A percentile compares a stretch with the other conserved stretches of the same genome.
These are phyloP conservation scores for Alcedo atthis DNA, from an alignment of 2,797 vertebrate species.

Conservation along the genomic window DNA sequence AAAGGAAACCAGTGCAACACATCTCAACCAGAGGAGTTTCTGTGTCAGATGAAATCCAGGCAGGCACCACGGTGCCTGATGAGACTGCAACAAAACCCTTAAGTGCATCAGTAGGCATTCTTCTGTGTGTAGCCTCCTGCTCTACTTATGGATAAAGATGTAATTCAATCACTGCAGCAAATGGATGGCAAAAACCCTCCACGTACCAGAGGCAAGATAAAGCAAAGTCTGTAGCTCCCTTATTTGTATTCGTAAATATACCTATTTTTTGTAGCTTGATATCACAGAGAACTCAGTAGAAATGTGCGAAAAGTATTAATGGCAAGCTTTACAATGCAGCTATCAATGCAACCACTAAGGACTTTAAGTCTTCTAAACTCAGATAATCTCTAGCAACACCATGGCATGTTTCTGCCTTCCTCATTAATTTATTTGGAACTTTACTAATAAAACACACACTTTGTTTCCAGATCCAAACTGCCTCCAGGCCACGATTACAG, in stretches of 20 bases:
- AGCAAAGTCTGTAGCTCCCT: neutral
- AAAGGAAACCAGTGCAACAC: slow-evolving; percentile 23
- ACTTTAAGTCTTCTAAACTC: neutral
- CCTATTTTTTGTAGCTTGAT: neutral
- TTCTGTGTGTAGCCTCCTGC: slow-evolving; percentile 76
- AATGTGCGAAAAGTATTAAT: neutral
- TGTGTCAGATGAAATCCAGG: slow-evolving; percentile 90
- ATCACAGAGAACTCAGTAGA: neutral
- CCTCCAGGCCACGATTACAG: neutral
- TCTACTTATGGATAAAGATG: slow-evolving; percentile 75
- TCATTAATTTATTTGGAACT: slow-evolving; percentile 1
- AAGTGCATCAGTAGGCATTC: slow-evolving; percentile 92
- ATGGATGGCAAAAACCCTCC: slow-evolving; percentile 62
- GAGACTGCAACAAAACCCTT: slow-evolving; percentile 91
- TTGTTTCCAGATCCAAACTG: neutral
- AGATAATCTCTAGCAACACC: neutral
- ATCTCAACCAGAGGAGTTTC: slow-evolving; percentile 76
- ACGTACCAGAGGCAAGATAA: slow-evolving; percentile 27
- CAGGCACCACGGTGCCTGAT: slow-evolving; percentile 88
- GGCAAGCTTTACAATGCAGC: neutral
- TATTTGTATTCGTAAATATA: neutral
- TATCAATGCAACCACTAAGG: neutral
- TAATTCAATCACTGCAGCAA: slow-evolving; percentile 78
- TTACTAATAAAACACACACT: neutral
- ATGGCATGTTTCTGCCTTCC: neutral